Percentiles rank a stretch among this genome's conserved stretches.
Conservation (phyloP, 2,113 vertebrate genomes). For the Pachycephala philippinensis region DNA sequence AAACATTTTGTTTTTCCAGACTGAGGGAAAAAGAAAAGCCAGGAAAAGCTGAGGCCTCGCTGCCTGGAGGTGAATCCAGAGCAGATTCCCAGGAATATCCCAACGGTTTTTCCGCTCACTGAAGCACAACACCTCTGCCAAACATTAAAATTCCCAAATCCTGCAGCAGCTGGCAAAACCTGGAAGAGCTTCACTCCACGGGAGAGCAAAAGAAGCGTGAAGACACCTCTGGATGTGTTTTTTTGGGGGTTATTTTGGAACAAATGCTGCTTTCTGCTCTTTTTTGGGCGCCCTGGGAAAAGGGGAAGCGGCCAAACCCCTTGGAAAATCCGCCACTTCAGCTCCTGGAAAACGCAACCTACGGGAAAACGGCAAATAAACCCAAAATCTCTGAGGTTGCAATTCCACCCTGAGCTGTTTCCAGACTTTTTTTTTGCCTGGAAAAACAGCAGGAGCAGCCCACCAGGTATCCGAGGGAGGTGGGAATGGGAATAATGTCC, state of each 20-base stretch:
- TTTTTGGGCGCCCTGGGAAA: not conserved
- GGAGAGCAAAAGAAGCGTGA: not conserved
- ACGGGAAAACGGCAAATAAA: not conserved
- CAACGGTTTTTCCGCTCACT: not conserved
- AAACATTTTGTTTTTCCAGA: not conserved
- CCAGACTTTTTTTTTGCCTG: not conserved
- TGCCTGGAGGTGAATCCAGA: not conserved
- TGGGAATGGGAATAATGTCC: not conserved
- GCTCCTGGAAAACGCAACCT: not conserved
- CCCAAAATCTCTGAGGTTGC: not conserved
- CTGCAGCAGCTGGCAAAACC: not conserved
- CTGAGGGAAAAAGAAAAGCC: not conserved
- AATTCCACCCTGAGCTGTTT: accelerated
- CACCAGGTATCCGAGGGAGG: accelerated
- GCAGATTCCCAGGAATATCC: not conserved
- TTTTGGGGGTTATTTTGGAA: not conserved
- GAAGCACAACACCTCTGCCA: not conserved
- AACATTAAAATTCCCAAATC: not conserved
- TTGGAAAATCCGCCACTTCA: not conserved
- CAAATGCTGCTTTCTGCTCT: not conserved
- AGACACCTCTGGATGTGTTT: not conserved
- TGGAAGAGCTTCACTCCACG: not conserved
- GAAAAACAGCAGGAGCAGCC: not conserved
- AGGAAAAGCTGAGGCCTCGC: not conserved
- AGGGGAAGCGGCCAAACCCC: not conserved